Conservation (phyloP, 2,888 invertebrate species). For the Amiota minor region DNA sequence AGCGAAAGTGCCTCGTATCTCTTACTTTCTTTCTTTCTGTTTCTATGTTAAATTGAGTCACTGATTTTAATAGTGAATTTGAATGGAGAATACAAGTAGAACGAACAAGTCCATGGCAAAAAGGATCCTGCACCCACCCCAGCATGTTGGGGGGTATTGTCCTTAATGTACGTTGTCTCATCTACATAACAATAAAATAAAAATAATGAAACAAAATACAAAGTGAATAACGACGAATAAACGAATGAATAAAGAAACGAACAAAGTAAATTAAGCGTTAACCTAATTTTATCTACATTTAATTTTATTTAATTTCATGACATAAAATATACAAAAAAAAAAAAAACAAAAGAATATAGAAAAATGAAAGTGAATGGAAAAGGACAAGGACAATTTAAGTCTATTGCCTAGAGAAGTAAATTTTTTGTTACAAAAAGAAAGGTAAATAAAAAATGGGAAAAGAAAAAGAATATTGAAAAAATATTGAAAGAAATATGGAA, state of each 20-base stretch:
- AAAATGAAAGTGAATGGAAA: constrained; percentile 16
- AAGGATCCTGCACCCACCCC: background rate
- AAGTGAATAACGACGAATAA: background rate
- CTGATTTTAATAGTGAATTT: background rate
- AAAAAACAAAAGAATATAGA: background rate
- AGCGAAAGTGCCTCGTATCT: constrained; percentile 2
- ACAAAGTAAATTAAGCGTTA: constrained; percentile 50
- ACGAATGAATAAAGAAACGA: constrained; percentile 39
- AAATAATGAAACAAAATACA: constrained; percentile 38
- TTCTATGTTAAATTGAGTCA: constrained; percentile 14
- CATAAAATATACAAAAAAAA: constrained; percentile 47
- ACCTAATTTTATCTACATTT: constrained; percentile 67
- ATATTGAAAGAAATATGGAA: background rate
- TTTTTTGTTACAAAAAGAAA: background rate
- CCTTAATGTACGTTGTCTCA: constrained; percentile 44
- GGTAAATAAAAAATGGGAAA: constrained; percentile 32
- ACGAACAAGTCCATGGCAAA: too few relatives aligned
- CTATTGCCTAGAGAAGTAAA: background rate
- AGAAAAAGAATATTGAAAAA: too few relatives aligned
- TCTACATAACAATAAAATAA: constrained; percentile 67
- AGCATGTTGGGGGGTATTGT: constrained; percentile 7
- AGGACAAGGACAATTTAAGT: background rate
- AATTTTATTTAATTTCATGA: constrained; percentile 66
- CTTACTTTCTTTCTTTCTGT: too few relatives aligned
- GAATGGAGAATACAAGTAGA: too few relatives aligned